Evolutionary conservation across 2,888 invertebrate genomes (phyloP).

Genomic region (Leucophora obtusa): DNA sequence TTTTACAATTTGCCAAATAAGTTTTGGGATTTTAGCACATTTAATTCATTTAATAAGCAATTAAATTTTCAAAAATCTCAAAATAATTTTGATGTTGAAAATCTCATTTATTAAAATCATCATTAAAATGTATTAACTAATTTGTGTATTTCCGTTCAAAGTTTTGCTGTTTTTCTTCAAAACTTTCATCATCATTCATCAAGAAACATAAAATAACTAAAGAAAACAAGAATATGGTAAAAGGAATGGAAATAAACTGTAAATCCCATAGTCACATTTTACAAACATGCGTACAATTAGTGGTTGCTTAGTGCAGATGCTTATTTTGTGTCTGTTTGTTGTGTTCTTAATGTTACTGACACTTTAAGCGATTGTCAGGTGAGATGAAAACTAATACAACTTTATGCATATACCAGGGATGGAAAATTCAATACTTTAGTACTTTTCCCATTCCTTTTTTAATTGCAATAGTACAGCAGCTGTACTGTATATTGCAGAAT

Average conservation of each 20-base stretch:
- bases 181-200: too few species aligned
- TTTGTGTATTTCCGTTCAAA: not conserved
- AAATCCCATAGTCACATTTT: not conserved
- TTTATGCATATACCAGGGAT: not conserved
- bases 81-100: not conserved
- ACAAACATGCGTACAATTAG: not conserved
- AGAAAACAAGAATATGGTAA: too few species aligned
- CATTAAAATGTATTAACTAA: not conserved
- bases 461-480: too few species aligned
- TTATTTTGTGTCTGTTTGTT: not conserved
- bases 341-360: not conserved
- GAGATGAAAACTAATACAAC: not conserved
- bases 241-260: too few species aligned
- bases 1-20: too few species aligned
- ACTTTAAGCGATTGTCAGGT: constrained; percentile 13
- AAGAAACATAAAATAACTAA: too few species aligned
- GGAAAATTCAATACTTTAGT: too few species aligned
- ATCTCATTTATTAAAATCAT: not conserved
- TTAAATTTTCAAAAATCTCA: not conserved
- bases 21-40: too few species aligned
- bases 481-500: too few species aligned
- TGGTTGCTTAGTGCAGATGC: not conserved
- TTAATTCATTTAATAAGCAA: too few species aligned
- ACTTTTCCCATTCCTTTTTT: too few species aligned
- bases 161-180: not conserved